Evolutionary conservation across 1,140 invertebrate genomes (phyloP), one percentile per base, ranked within the genome.

Genomic region (Eriocheir sinensis): DNA sequence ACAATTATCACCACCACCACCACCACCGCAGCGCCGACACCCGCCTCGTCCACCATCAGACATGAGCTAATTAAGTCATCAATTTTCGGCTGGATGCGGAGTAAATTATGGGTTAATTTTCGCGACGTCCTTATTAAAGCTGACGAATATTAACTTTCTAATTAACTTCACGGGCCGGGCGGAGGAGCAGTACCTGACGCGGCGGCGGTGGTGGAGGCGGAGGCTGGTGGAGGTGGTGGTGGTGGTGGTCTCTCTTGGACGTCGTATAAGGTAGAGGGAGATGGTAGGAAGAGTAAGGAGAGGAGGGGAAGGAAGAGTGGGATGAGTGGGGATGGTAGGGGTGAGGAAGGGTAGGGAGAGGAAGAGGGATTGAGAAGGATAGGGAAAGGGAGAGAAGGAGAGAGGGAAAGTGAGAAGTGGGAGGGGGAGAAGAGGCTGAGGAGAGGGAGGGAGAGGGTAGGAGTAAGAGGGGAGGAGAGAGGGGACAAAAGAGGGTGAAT

Each of bases 21-120:
- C 48, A 53, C 48, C n/a, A n/a, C 8, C 48, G 12, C 48, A 53
- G 48, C 2, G 60, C 60, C 2, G 60, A 72, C 60, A 72, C 27
- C n/a, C 21, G 60, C 60, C 60, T 72, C 60, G 4, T 72, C 60
- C 60, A 72, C 60, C 27, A 72, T 72, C 60, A 72, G 60, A 72
- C 60, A 72, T n/a, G 60, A n/a, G 21, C 60, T 72, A 72, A 72
- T 72, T 72, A 72, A 72, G 60, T 72, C 60, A 72, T 72, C 60
- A 72, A n/a, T 72, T 72, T 72, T 72, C 60, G 8, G 60, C 21
- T 72, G 60, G 60, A 72, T 72, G 60, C 60, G 27, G 60, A 72
- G 60, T n/a, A 72, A 72, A 72, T 72, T 72, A n/a, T 72, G 60
- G 60, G 60, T 72, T 72, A 72, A 72, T 72, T 72, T 72, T n/a